Evolutionary conservation across 2,888 invertebrate genomes (phyloP).

Genomic region (Melanostoma scalare): DNA sequence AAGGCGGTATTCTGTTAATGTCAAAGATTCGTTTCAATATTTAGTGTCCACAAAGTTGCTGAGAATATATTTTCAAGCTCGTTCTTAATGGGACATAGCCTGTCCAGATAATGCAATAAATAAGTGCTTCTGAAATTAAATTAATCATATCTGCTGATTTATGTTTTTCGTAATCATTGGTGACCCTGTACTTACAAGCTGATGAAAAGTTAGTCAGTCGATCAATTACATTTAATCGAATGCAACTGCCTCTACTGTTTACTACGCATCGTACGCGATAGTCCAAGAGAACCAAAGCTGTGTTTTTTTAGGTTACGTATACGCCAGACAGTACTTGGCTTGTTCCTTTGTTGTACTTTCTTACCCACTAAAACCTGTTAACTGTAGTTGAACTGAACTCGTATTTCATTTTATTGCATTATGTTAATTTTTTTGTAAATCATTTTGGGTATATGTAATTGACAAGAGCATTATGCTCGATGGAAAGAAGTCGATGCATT

Average conservation of each 20-base stretch:
- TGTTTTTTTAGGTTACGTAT: slow-evolving; percentile 57
- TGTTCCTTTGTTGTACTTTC: slow-evolving; percentile 34
- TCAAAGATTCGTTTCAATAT: slow-evolving; percentile 19
- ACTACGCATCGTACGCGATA: slow-evolving; percentile 18
- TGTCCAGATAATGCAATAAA: too few species aligned
- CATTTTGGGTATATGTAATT: slow-evolving; percentile 26
- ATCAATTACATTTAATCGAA: too few species aligned
- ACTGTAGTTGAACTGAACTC: slow-evolving; percentile 43
- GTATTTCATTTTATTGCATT: slow-evolving; percentile 26
- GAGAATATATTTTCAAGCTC: too few species aligned
- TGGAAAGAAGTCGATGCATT: slow-evolving; percentile 18
- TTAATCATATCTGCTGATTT: too few species aligned
- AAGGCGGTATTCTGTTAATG: slow-evolving; percentile 4
- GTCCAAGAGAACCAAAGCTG: slow-evolving; percentile 14
- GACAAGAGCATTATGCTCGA: slow-evolving; percentile 30
- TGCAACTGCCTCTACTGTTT: too few species aligned
- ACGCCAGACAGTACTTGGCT: slow-evolving; percentile 45
- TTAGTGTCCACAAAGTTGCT: background rate
- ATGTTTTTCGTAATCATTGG: too few species aligned
- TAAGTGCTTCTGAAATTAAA: too few species aligned
- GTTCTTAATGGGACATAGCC: too few species aligned
- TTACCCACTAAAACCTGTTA: slow-evolving; percentile 64
- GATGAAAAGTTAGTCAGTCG: too few species aligned
- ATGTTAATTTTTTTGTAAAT: slow-evolving; percentile 25
- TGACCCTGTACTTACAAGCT: too few species aligned